Conservation (phyloP, 2,797 vertebrate species). For the Chelidonichthys spinosus region DNA sequence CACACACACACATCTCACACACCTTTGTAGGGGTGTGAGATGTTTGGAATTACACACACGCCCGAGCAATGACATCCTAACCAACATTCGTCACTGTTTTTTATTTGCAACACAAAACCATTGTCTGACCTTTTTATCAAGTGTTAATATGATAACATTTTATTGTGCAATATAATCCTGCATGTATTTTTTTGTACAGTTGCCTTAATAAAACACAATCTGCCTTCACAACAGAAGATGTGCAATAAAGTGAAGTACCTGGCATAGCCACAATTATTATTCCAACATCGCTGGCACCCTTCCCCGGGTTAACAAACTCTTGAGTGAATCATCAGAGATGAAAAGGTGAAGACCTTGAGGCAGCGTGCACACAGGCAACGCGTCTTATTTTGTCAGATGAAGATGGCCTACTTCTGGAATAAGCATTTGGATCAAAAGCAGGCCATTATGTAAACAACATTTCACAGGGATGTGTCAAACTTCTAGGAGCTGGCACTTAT, state of each 20-base stretch:
- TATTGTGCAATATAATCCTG: conserved; percentile 35
- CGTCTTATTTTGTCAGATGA: conserved; percentile 70
- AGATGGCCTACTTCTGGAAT: conserved; percentile 60
- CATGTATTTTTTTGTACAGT: conserved; percentile 38
- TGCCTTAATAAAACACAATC: conserved; percentile 31
- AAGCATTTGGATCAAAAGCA: conserved; percentile 68
- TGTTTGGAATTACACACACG: conserved; percentile 30
- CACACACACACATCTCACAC: conserved; percentile 36
- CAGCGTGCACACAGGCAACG: conserved; percentile 56
- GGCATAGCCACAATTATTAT: conserved; percentile 63
- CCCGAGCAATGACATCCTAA: conserved; percentile 50
- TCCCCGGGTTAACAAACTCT: conserved; percentile 62
- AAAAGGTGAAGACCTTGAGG: conserved; percentile 57
- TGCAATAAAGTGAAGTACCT: conserved; percentile 59
- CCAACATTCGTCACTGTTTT: conserved; percentile 22
- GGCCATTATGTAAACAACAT: conserved; percentile 72
- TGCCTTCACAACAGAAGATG: conserved; percentile 44
- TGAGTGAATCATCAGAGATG: conserved; percentile 66
- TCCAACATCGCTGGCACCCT: conserved; percentile 53
- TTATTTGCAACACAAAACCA: conserved; percentile 5
- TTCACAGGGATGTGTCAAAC: conserved; percentile 70
- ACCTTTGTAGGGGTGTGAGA: conserved; percentile 51
- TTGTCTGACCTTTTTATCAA: conserved; percentile 15
- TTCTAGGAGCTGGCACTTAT: conserved; percentile 60
- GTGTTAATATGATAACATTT: conserved; percentile 22